Base-by-base conservation (phyloP, 1,140 invertebrate species). In the Listronotus bonariensis region DNA sequence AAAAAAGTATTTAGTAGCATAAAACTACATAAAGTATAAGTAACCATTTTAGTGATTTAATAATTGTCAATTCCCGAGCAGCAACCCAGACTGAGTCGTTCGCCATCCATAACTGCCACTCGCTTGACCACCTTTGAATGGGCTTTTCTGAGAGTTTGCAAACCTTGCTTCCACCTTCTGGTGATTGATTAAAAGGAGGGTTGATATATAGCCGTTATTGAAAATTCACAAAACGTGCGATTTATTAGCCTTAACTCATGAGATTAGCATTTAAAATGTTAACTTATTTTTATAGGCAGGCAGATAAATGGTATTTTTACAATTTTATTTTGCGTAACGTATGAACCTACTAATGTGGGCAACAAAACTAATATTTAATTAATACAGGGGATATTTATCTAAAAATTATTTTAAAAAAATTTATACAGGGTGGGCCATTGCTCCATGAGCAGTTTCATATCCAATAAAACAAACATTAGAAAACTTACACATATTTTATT, bases 171-270 rank as follows among this genome's bases (percentile, higher is more conserved):
- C 49, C 41, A 62, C 67, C 55, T 60, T 58, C 45, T 32, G 42
- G 67, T 68, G 67, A 68, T 68, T 68, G 67, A 68, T 68, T 68
- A 68, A 64, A 61, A 59, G 49, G 40, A 61, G 43, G 32, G 15
- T 56, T 72, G 70, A 72, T 72, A 57, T 72, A 69, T 69, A 60
- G 34, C 48, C 65, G 54, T 65, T 65, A 49, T 51, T 60, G 64
- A 64, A 71, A 62, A 70, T 70, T 68, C 69, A 68, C 58, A 70
- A 70, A 65, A 56, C 53, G 62, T 58, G 65, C 62, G 55, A 68
- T 70, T 71, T 71, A 71, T 71, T 68, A 68, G 60, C 62, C 67
- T 38, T 53, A 36, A 53, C 31, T 26, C 36, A 41, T 53, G 45
- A 48, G 45, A 17, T 48, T 20, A 48, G 45, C 45, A 48, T 18